Evolutionary conservation across 53 echinoderm and acorn worm species (phyloP), one percentile per base, ranked within the genome.

Genomic region (Echinarachnius parma): DNA sequence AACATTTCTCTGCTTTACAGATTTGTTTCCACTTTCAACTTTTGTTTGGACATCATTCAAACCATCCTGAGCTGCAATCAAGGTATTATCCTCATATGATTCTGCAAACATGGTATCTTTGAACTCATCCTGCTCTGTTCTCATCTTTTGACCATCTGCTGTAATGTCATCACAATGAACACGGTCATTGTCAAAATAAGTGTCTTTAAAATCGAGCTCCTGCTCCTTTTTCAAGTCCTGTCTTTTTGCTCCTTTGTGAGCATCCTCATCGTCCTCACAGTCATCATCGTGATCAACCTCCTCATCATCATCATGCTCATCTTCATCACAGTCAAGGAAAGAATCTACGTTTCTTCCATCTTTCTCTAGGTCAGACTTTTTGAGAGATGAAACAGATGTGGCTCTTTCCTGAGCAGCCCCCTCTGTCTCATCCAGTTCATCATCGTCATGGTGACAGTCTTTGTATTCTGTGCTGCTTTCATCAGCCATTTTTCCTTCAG

Each of bases 221-320:
- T 21, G 63, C 53, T 49, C 67, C 29, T 28, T 34, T 22, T 39
- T 75, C 54, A 57, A n/a, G 33, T 58, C 59, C 44, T 57, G 32
- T 59, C 58, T 48, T 39, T 8, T 8, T 27, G 54, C 58, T 46
- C 23, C 47, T 45, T n/a, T n/a, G n/a, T n/a, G n/a, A n/a, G n/a
- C n/a, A n/a, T n/a, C n/a, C 42, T 39, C 7, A 13, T 39, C 42
- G 7, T 39, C 42, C 42, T 9, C 42, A 39, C 7, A 39, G 7
- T 39, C 42, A 39, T 39, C 34, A 2, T 50, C 29, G 22, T 49
- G 46, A 18, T 19, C 48, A 1, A 14, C 63, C 5, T 28, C 14
- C 21, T 2, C 33, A 7, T 28, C 23, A 27, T 4, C 49, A 31
- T 8, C 48, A 47, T 47, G 28, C 11, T 64, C 65, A 28, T 28